Percentiles rank a stretch among this genome's conserved stretches.
Evolutionary conservation across 1,140 invertebrate genomes (phyloP).

Genomic region (Littorina saxatilis): DNA sequence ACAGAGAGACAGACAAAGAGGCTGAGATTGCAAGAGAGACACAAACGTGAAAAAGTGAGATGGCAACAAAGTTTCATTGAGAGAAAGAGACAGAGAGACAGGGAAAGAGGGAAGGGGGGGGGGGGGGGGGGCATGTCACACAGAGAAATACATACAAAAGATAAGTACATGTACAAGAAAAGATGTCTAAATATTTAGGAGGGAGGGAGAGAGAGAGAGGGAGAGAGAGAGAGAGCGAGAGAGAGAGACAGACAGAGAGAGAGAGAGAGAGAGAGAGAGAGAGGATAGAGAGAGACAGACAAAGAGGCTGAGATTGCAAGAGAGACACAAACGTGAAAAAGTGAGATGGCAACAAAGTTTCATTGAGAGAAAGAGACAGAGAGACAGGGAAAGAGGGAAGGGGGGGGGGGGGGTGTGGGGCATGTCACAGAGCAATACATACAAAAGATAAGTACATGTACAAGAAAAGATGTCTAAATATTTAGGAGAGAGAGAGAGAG

Average conservation of each 20-base stretch:
- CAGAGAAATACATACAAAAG: too few relatives aligned
- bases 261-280: too few relatives aligned
- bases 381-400: neutral
- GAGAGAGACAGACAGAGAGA: too few relatives aligned
- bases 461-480: too few relatives aligned
- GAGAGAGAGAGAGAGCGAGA: too few relatives aligned
- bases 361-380: neutral
- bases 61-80: too few relatives aligned
- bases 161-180: too few relatives aligned
- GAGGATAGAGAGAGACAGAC: neutral
- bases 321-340: too few relatives aligned
- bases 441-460: too few relatives aligned
- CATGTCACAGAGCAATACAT: neutral
- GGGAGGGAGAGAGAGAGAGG: too few relatives aligned
- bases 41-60: too few relatives aligned
- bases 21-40: neutral
- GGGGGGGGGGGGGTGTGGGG: neutral
- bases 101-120: neutral
- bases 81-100: neutral
- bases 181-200: too few relatives aligned
- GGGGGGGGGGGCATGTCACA: neutral
- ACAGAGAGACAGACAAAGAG: slow-evolving; percentile 3
- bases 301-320: neutral
- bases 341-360: neutral
- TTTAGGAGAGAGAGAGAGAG: neutral